Evolutionary conservation across 2,113 vertebrate genomes (phyloP).

Genomic region (Acrocephalus arundinaceus): DNA sequence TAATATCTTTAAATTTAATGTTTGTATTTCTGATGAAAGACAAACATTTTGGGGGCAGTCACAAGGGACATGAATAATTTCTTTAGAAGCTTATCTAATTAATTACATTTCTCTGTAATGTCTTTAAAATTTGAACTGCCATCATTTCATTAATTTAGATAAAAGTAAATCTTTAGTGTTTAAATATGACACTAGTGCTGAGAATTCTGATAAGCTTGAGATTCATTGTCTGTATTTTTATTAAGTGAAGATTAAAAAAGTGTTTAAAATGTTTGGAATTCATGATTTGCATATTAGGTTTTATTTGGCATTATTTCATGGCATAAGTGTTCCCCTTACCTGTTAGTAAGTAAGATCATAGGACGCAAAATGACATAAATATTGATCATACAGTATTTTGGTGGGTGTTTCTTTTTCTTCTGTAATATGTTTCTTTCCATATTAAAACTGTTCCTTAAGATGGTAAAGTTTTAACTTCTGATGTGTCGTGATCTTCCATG

Average conservation of each 20-base stretch:
- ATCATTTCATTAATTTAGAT: constrained; percentile 87
- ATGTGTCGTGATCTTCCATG: not conserved
- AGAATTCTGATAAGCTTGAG: constrained; percentile 56
- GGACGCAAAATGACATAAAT: not conserved
- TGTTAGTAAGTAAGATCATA: not conserved
- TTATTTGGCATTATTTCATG: not conserved
- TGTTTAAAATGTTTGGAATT: not conserved
- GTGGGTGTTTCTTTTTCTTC: not conserved
- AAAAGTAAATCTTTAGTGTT: constrained; percentile 71
- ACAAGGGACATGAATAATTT: constrained; percentile 89
- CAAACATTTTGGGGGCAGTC: constrained; percentile 81
- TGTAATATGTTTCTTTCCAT: not conserved
- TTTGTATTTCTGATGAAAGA: constrained; percentile 87
- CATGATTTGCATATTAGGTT: not conserved
- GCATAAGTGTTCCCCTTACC: not conserved
- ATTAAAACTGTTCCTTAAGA: not conserved
- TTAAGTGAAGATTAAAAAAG: not conserved
- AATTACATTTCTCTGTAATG: constrained; percentile 83
- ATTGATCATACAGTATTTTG: not conserved
- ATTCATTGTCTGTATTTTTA: constrained; percentile 42
- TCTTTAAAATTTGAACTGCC: constrained; percentile 84
- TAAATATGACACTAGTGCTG: constrained; percentile 64
- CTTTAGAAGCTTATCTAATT: constrained; percentile 89
- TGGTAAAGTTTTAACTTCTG: not conserved
- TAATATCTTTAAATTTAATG: constrained; percentile 78